Base-by-base conservation (phyloP, 2,113 vertebrate species). In the Ptilorrhoa leucosticta region DNA sequence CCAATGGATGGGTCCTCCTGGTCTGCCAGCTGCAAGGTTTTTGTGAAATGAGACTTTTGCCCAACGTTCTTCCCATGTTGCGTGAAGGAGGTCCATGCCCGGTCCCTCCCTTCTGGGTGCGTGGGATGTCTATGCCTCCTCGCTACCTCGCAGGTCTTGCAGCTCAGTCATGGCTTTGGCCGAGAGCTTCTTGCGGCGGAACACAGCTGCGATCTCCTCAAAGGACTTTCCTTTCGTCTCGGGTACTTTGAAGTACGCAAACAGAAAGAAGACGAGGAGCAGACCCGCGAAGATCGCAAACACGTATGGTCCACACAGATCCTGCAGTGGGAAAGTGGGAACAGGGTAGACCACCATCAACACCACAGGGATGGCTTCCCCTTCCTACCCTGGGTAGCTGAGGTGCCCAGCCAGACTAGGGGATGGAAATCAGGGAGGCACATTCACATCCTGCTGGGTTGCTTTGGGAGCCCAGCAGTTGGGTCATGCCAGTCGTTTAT, bases 151-250 rank as follows among this genome's bases (percentile, higher is more conserved):
- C 53, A 99, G 98, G 65, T 98, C 97, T 90, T 99, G 96, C 97
- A 99, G 97, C 97, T 99, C 99, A 2, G 97, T 97, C 23, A 86
- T 85, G 7, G 94, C 86, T 78, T 92, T 97, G 33, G 60, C 71
- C 0, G 81, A 89, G 35, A 94, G 94, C n/a, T 77, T 97, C 72
- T 97, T 98, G 84, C 97, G 98, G 18, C 97, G 98, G 96, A 99
- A 99, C 57, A 97, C 97, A 1, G 98, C 98, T 3, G 99, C 94
- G 0, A 99, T 99, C 97, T 99, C 99, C 95, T 99, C 98, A 75
- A 99, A 99, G 3, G 98, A 98, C 92, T 99, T 99, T 6, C 99
- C 99, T 93, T 99, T 99, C 0, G 99, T 99, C 98, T 99, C 99
- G 0, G 99, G 99, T 28, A 99, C 99, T 92, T 98, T 99, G 45